phyloP scores from a whole-genome alignment of 2,113 vertebrate genomes.

The Chiloscyllium plagiosum region DNA sequence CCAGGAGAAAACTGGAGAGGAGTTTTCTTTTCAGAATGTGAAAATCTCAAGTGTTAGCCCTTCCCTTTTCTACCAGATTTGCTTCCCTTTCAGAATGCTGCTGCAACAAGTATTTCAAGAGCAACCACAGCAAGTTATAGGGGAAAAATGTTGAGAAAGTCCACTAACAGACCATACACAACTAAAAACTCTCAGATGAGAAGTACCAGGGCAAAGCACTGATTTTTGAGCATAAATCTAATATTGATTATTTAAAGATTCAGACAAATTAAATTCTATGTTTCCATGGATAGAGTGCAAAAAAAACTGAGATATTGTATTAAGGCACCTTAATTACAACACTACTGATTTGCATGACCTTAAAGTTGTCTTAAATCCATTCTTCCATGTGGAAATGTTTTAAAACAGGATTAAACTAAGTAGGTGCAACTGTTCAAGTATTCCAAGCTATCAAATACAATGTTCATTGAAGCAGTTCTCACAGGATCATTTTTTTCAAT shows the following conservation, averaged over 20 bases:
- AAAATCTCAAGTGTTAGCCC: neutral
- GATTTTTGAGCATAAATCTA: neutral
- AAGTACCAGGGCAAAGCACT: neutral
- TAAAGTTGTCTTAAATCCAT: conserved; percentile 6
- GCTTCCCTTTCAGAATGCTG: neutral
- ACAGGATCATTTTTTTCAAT: neutral
- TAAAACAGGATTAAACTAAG: neutral
- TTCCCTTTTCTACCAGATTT: neutral
- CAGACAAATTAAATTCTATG: neutral
- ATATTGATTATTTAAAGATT: neutral
- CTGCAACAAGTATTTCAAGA: neutral
- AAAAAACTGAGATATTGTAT: neutral
- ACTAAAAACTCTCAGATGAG: neutral
- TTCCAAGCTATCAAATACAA: neutral
- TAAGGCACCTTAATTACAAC: neutral
- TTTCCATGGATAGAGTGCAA: neutral
- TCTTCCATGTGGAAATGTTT: conserved; percentile 12
- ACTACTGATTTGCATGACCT: neutral
- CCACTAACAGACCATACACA: neutral
- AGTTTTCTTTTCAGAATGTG: neutral
- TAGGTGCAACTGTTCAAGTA: neutral
- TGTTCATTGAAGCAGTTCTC: neutral
- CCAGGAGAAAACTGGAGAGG: neutral
- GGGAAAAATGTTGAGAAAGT: neutral
- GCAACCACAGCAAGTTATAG: neutral